A percentile compares a stretch with the other conserved stretches of the same genome.
Evolutionary conservation across 1,140 invertebrate genomes (phyloP).

Genomic region (Thrips palmi): DNA sequence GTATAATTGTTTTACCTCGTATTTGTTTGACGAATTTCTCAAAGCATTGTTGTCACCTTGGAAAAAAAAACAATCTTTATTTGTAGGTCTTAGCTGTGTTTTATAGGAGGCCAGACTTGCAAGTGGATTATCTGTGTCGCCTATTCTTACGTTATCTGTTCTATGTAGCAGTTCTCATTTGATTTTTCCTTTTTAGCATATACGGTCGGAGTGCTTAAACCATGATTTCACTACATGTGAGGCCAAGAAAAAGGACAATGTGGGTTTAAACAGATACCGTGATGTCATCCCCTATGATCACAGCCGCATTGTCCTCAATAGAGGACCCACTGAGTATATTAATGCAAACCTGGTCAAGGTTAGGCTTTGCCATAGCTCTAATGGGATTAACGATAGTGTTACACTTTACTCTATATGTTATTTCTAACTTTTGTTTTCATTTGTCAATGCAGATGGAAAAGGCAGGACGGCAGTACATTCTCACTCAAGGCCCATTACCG

Average conservation of each 20-base stretch:
- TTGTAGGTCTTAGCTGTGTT: too few species aligned
- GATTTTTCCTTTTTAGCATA: constrained; percentile 31
- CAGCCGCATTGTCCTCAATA: constrained; percentile 60
- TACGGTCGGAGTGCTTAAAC: constrained; percentile 35
- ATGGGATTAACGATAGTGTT: constrained; percentile 7
- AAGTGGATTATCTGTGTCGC: not conserved
- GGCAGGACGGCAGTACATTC: constrained; percentile 75
- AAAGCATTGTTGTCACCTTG: too few species aligned
- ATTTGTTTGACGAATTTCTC: too few species aligned
- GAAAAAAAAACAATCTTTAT: constrained; percentile 6
- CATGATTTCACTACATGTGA: constrained; percentile 49
- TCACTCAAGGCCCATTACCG: constrained; percentile 79
- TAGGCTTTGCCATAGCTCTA: constrained; percentile 17
- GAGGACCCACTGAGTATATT: constrained; percentile 69
- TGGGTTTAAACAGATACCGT: constrained; percentile 71
- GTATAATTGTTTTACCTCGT: too few species aligned
- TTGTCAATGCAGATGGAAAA: constrained; percentile 41
- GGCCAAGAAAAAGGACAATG: constrained; percentile 62
- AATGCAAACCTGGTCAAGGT: constrained; percentile 82
- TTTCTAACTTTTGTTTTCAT: constrained; percentile 10
- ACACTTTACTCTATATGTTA: constrained; percentile 2
- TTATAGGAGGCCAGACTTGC: too few species aligned
- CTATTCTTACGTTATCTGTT: not conserved
- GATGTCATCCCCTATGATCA: constrained; percentile 94
- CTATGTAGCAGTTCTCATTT: not conserved